Evolutionary conservation across 2,113 vertebrate species (phyloP).

Genomic region (Lamprologus lemairii): DNA sequence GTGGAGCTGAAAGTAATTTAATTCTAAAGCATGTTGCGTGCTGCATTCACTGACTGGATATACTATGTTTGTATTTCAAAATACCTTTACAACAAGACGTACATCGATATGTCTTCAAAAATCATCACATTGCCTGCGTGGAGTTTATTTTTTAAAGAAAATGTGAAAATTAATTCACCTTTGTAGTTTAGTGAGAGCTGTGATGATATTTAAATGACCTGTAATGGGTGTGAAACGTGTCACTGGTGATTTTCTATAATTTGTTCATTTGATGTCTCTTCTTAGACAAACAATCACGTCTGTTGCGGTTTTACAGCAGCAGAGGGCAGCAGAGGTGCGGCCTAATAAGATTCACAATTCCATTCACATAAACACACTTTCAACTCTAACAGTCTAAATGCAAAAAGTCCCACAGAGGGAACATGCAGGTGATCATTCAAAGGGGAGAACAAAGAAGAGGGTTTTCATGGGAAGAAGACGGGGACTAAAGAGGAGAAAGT

Average conservation of each 20-base stretch:
- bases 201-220: neutral
- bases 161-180: neutral
- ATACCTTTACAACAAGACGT: neutral
- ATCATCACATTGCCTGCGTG: neutral
- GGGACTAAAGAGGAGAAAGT: neutral
- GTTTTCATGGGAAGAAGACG: neutral
- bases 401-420: neutral
- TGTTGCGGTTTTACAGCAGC: neutral
- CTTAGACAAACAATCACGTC: neutral
- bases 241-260: neutral
- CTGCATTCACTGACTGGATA: neutral
- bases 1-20: neutral
- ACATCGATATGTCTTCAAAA: neutral
- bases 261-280: neutral
- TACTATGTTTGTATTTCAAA: neutral
- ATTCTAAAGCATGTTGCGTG: neutral
- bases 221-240: neutral
- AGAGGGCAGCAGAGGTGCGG: slow-evolving; percentile 45
- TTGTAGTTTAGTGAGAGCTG: neutral
- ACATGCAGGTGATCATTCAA: slow-evolving; percentile 50
- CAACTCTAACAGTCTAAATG: neutral
- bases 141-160: neutral
- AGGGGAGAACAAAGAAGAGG: neutral
- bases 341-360: neutral
- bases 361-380: neutral